Conservation (phyloP, 2,888 invertebrate genomes). For the Nycteola revayana region DNA sequence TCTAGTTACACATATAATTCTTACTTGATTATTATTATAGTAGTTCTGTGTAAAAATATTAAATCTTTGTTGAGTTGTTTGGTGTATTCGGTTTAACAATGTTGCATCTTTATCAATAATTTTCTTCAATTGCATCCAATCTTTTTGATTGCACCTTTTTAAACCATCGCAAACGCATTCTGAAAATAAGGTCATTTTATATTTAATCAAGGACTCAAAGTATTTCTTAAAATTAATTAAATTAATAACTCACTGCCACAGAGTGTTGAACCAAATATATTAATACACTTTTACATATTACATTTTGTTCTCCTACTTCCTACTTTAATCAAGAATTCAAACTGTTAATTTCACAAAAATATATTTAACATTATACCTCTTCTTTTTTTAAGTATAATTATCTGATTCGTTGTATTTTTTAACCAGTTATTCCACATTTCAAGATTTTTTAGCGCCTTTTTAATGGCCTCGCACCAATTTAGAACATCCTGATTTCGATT, state of each 20-base stretch:
- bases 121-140: slow-evolving; percentile 42
- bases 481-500: slow-evolving; percentile 33
- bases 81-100: slow-evolving; percentile 47
- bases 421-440: slow-evolving; percentile 63
- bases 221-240: too few relatives aligned
- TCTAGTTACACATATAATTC: neutral
- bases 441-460: slow-evolving; percentile 47
- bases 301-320: too few relatives aligned
- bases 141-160: slow-evolving; percentile 11
- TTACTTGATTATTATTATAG: slow-evolving; percentile 29
- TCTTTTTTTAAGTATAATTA: slow-evolving; percentile 36
- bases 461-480: slow-evolving; percentile 55
- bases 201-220: too few relatives aligned
- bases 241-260: too few relatives aligned
- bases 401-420: slow-evolving; percentile 39
- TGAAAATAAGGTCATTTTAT: slow-evolving; percentile 8
- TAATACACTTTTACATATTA: too few relatives aligned
- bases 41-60: slow-evolving; percentile 31
- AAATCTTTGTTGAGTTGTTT: slow-evolving; percentile 34
- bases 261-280: too few relatives aligned
- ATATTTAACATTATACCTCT: slow-evolving; percentile 29
- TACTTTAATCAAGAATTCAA: too few relatives aligned
- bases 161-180: slow-evolving; percentile 5
- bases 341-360: too few relatives aligned
- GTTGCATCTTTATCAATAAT: slow-evolving; percentile 44